Percentiles rank a stretch among this genome's conserved stretches.
These are phyloP conservation scores for Nephrotoma flavescens DNA, from an alignment of 2,888 invertebrate species.

Conservation along the genomic window DNA sequence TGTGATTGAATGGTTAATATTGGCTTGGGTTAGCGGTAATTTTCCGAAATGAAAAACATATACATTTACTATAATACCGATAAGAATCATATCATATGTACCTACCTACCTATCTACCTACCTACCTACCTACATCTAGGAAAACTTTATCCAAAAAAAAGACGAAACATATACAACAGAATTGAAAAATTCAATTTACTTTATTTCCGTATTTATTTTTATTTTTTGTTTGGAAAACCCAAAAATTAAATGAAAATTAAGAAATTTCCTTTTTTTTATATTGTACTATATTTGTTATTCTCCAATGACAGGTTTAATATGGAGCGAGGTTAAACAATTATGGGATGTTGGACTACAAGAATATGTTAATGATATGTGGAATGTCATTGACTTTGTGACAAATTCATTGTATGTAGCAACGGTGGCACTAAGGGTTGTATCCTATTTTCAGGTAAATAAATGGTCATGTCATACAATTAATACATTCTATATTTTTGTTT, in stretches of 20 bases:
- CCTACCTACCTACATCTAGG: neutral
- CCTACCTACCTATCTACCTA: neutral
- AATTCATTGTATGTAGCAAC: conserved; percentile 97
- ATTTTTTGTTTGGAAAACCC: neutral
- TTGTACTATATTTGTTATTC: neutral
- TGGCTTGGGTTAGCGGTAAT: conserved; percentile 87
- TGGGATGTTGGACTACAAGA: conserved; percentile 97
- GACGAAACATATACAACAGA: neutral
- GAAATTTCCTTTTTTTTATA: neutral
- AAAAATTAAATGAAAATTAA: neutral
- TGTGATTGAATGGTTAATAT: conserved; percentile 89
- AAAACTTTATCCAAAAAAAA: neutral
- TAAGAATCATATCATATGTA: neutral
- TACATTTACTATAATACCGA: neutral
- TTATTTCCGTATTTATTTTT: neutral
- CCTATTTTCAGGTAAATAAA: conserved; percentile 72
- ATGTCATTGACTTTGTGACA: conserved; percentile 96
- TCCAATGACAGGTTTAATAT: conserved; percentile 63
- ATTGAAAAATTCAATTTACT: neutral
- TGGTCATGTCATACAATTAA: neutral
- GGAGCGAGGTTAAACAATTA: conserved; percentile 97
- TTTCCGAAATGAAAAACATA: conserved; percentile 1
- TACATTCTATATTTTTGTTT: neutral
- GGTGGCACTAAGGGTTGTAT: conserved; percentile 83
- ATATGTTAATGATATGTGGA: conserved; percentile 98